phyloP scores from a whole-genome alignment of 2,888 invertebrate genomes.

The Lamellibrachia columna region DNA sequence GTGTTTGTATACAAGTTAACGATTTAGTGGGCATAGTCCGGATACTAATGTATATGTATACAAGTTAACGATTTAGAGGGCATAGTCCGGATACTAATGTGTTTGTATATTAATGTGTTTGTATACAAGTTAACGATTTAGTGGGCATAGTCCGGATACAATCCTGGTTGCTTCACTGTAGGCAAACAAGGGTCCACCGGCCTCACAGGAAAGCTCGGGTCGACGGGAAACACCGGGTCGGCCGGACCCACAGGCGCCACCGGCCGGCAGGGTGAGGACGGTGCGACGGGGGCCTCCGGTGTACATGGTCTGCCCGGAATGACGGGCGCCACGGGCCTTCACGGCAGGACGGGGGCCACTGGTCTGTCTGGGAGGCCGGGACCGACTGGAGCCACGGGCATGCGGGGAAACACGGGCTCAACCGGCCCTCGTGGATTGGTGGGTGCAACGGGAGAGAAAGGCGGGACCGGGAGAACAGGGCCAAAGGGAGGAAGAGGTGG shows the following conservation, averaged over 20 bases:
- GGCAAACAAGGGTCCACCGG: constrained; percentile 18
- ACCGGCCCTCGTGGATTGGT: constrained; percentile 19
- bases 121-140: too few species aligned
- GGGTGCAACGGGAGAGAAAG: constrained; percentile 26
- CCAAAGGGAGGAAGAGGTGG: constrained; percentile 19
- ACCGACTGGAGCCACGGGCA: constrained; percentile 18
- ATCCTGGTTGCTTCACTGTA: not conserved
- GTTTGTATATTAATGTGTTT: too few species aligned
- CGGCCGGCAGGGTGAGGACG: constrained; percentile 21
- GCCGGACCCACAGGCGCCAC: constrained; percentile 7
- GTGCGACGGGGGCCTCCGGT: constrained; percentile 26
- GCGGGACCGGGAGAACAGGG: constrained; percentile 20
- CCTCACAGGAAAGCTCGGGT: constrained; percentile 18
- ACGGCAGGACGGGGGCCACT: constrained; percentile 24
- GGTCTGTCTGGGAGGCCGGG: constrained; percentile 25
- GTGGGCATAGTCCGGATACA: not conserved
- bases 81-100: not conserved
- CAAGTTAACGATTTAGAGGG: not conserved
- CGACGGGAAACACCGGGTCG: constrained; percentile 16
- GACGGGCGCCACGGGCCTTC: constrained; percentile 26
- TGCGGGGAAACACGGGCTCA: constrained; percentile 22
- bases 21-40: not conserved
- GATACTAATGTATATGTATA: not conserved
- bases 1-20: too few species aligned
- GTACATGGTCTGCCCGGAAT: constrained; percentile 28